phyloP scores from a whole-genome alignment of 1,140 invertebrate species.

The Archegozetes longisetosus region DNA sequence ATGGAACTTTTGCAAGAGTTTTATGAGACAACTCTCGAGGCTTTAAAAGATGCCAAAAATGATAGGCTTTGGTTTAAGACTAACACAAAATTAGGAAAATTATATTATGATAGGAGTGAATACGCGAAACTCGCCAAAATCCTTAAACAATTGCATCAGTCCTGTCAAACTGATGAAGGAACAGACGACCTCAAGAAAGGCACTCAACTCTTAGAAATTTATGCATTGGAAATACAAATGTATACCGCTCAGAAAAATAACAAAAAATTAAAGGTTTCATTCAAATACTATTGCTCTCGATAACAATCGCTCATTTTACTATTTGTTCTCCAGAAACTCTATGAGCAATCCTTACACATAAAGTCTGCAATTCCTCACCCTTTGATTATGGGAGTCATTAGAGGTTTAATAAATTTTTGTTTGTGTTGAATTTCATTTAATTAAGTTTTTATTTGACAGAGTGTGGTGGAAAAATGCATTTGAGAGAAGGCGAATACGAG shows the following conservation, averaged over 20 bases:
- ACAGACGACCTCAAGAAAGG: constrained; percentile 98
- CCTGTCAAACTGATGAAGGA: constrained; percentile 97
- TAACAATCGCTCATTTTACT: constrained; percentile 1
- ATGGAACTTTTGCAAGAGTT: constrained; percentile 99
- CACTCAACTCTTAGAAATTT: constrained; percentile 94
- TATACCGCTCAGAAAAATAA: constrained; percentile 99
- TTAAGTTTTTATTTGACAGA: constrained; percentile 38
- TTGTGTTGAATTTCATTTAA: not conserved
- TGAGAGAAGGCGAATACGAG: constrained; percentile 95
- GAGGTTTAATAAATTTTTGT: constrained; percentile 42
- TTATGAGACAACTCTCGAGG: constrained; percentile 96
- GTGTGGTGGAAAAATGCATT: constrained; percentile 99
- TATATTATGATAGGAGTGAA: constrained; percentile 93
- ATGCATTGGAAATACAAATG: constrained; percentile 99
- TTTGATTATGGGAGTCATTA: constrained; percentile 96
- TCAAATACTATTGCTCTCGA: not conserved
- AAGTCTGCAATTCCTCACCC: constrained; percentile 99
- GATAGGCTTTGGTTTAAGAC: constrained; percentile 99
- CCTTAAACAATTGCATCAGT: constrained; percentile 89
- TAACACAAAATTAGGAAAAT: constrained; percentile 91
- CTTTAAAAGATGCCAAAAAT: constrained; percentile 95
- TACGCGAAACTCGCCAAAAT: constrained; percentile 90
- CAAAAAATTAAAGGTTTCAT: constrained; percentile 72
- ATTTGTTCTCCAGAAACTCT: constrained; percentile 46
- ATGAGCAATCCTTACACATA: constrained; percentile 95